Evolutionary conservation across 2,888 invertebrate species (phyloP), one percentile per base, ranked within the genome.

Genomic region (Crossocerus cetratus): DNA sequence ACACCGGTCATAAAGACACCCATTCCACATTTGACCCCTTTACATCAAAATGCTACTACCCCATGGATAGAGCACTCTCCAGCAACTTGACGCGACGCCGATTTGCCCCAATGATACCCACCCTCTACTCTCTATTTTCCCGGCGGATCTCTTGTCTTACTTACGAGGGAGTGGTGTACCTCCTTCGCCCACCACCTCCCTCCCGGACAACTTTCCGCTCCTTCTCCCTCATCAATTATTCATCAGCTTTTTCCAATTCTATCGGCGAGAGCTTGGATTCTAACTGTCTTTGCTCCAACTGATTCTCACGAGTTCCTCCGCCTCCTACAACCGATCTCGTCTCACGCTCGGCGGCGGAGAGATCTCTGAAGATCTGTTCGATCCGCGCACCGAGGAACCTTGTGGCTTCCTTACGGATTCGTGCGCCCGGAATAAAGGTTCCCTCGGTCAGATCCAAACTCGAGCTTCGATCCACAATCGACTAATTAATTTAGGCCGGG

Each of bases 171-270:
- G 32, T 62, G 32, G 32, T 62, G 59, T 72, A 67, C 68, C 14
- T 60, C 63, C 18, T 16, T 62, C 49, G 59, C 14, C 20, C 49
- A 45, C 45, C 60, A 53, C 68, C 45, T 74, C 58, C 61, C 55
- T 72, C 57, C 61, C 62, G 43, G 42, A 60, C 32, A 65, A 74
- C 69, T 73, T 69, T 49, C 65, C 44, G 16, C 56, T 62, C 62
- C 62, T 58, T 63, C 69, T 43, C 43, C 64, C 58, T 75, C 65
- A 80, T 82, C 82, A 82, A 81, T 82, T 82, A 80, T 81, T 77
- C 77, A 81, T 80, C 65, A 72, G 69, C 70, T 73, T 77, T 73
- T 77, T 75, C 60, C 74, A 59, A 65, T 66, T 64, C 68, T 58
- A 21, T 65, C 61, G 59, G 18, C 8, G 32, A 32, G 32, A 32